Conservation (phyloP, 2,797 vertebrate species). For the Spinus olivaceus region DNA sequence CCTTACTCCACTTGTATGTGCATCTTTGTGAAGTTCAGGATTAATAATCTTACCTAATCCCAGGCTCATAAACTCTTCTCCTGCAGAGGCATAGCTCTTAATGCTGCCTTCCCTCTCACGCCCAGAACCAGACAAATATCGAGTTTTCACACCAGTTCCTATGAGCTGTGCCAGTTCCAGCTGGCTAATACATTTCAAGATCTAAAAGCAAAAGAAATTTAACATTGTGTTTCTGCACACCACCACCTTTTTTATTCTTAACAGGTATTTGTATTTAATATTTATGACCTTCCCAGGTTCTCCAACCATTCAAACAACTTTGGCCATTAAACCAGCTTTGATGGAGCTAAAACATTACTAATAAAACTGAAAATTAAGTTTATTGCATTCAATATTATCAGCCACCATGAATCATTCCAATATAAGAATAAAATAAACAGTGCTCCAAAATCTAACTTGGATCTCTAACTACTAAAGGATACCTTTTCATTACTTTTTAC, state of each 20-base stretch:
- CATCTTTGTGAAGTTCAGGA: neutral
- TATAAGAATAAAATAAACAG: neutral
- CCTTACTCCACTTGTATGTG: neutral
- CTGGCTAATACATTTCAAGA: slow-evolving; percentile 95
- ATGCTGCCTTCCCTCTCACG: slow-evolving; percentile 86
- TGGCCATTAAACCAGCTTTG: neutral
- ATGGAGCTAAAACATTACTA: neutral
- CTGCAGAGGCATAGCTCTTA: slow-evolving; percentile 83
- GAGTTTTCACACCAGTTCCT: slow-evolving; percentile 94
- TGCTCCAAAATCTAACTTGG: neutral
- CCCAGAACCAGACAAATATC: slow-evolving; percentile 90
- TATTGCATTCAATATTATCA: neutral
- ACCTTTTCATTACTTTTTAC: neutral
- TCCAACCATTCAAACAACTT: neutral
- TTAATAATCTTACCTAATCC: slow-evolving; percentile 82
- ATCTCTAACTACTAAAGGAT: neutral
- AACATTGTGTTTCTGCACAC: neutral
- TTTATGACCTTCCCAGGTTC: neutral
- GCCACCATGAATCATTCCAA: neutral
- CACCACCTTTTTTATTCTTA: neutral
- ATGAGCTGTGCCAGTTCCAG: slow-evolving; percentile 94
- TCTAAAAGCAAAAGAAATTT: slow-evolving; percentile 72
- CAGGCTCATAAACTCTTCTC: slow-evolving; percentile 94
- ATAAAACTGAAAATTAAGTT: neutral
- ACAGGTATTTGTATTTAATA: neutral